Conservation (phyloP, 2,113 vertebrate species). For the Thunnus thynnus region DNA sequence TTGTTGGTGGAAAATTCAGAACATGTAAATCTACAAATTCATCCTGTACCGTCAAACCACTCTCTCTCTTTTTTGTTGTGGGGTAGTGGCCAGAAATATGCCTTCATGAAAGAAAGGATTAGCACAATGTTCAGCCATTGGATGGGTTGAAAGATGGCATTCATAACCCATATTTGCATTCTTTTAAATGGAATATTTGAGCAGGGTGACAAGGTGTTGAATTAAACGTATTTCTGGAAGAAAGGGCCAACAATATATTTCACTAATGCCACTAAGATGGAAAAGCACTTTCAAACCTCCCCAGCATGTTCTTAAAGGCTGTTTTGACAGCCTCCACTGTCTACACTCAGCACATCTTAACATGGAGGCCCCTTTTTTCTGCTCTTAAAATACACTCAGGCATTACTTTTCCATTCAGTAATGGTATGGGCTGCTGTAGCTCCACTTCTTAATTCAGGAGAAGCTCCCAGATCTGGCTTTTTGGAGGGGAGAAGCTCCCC, state of each 20-base stretch:
- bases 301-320: slow-evolving; percentile 23
- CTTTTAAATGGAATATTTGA: slow-evolving; percentile 18
- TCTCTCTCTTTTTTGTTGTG: not conserved
- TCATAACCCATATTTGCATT: not conserved
- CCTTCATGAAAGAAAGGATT: not conserved
- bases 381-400: slow-evolving; percentile 46
- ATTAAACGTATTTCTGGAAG: slow-evolving; percentile 32
- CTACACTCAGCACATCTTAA: slow-evolving; percentile 54
- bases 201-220: slow-evolving; percentile 36
- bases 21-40: slow-evolving; percentile 8
- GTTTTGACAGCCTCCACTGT: slow-evolving; percentile 59
- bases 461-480: slow-evolving; percentile 23
- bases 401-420: slow-evolving; percentile 55
- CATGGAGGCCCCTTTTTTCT: slow-evolving; percentile 41
- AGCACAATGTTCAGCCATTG: not conserved
- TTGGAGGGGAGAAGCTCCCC: not conserved
- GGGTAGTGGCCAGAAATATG: not conserved
- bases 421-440: slow-evolving; percentile 24
- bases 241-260: slow-evolving; percentile 38
- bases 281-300: slow-evolving; percentile 48
- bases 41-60: slow-evolving; percentile 15
- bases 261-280: slow-evolving; percentile 39
- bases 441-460: slow-evolving; percentile 11
- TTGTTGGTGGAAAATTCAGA: slow-evolving; percentile 8
- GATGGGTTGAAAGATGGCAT: not conserved